phyloP scores from a whole-genome alignment of 2,113 vertebrate genomes.

The Chrysochloris asiatica region DNA sequence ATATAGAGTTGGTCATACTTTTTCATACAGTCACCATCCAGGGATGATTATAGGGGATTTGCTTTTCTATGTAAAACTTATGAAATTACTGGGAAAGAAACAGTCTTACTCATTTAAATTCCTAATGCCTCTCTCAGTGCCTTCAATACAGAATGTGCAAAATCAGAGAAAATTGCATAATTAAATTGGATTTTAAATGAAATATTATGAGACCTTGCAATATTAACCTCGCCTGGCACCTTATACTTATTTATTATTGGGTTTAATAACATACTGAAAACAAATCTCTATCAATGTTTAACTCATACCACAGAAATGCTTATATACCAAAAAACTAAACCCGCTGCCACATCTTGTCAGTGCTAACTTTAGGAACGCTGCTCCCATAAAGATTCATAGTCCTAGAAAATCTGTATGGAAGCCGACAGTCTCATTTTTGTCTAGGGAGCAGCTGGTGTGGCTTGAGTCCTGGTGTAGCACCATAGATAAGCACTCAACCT shows the following conservation, averaged over 20 bases:
- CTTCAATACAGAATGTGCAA: neutral
- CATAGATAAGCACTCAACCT: too few relatives aligned
- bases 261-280: neutral
- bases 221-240: neutral
- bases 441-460: too few relatives aligned
- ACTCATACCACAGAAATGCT: neutral
- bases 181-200: neutral
- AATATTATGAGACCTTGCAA: neutral
- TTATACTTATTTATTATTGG: neutral
- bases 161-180: conserved; percentile 1
- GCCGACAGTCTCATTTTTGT: too few relatives aligned
- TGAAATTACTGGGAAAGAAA: conserved; percentile 7
- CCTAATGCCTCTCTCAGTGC: too few relatives aligned
- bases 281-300: neutral
- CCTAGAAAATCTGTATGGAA: too few relatives aligned
- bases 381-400: too few relatives aligned
- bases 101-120: conserved; percentile 1
- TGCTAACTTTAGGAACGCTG: too few relatives aligned
- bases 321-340: too few relatives aligned
- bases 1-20: too few relatives aligned
- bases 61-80: conserved; percentile 4
- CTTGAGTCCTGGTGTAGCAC: too few relatives aligned
- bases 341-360: too few relatives aligned
- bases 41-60: neutral
- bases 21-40: neutral